phyloP scores from a whole-genome alignment of 1,140 invertebrate genomes.

The Sipha flava region DNA sequence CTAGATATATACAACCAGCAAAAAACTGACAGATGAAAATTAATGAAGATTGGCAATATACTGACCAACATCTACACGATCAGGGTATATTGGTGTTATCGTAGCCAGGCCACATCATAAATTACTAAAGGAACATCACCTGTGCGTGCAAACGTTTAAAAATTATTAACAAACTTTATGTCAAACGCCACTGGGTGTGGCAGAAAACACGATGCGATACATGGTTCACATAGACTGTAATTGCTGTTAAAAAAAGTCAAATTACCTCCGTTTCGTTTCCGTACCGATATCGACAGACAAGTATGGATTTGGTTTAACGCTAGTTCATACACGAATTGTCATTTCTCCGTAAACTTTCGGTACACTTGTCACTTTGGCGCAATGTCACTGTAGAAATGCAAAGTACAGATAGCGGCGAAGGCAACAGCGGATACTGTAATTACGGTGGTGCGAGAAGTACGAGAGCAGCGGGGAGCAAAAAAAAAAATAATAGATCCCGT shows the following conservation, averaged over 20 bases:
- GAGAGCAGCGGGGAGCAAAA: neutral
- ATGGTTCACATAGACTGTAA: too few species aligned
- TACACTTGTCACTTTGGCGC: neutral
- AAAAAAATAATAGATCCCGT: neutral
- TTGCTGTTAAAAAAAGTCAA: neutral
- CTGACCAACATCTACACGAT: too few species aligned
- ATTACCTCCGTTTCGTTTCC: neutral
- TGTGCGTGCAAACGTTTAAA: too few species aligned
- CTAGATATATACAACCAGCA: too few species aligned
- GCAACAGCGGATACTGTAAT: neutral
- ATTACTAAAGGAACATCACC: neutral
- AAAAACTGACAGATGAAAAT: too few species aligned
- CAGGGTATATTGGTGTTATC: neutral
- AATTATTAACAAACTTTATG: too few species aligned
- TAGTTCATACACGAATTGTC: neutral
- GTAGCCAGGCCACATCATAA: neutral
- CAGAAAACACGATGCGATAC: neutral
- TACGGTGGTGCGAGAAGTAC: neutral
- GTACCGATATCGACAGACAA: neutral
- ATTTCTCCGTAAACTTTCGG: neutral
- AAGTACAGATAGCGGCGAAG: neutral
- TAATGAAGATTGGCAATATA: too few species aligned
- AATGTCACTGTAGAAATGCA: too few species aligned
- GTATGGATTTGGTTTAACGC: neutral
- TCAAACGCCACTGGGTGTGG: neutral